These are phyloP conservation scores for Chymomyza amoena DNA, from an alignment of 2,888 invertebrate species.

Conservation along the genomic window DNA sequence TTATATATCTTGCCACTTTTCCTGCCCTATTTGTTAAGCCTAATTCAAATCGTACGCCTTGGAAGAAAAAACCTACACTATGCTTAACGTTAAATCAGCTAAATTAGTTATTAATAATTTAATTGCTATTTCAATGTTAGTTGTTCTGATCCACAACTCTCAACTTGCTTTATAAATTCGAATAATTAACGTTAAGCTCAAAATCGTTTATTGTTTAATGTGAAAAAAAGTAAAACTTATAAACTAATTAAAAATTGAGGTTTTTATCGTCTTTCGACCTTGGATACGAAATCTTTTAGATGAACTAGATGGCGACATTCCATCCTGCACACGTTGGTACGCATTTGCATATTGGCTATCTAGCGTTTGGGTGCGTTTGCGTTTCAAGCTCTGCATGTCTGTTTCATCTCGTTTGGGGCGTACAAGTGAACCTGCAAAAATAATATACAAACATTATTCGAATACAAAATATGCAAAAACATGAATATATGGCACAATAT, in stretches of 20 bases:
- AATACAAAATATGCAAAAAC: background rate
- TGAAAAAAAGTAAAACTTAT: background rate
- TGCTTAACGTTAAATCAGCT: too few relatives aligned
- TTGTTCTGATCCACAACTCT: too few relatives aligned
- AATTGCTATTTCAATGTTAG: too few relatives aligned
- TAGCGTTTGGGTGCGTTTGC: slow-evolving; percentile 72
- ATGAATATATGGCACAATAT: too few relatives aligned
- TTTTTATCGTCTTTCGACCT: slow-evolving; percentile 72
- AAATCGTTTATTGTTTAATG: background rate
- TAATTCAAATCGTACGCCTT: too few relatives aligned
- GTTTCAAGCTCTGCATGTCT: slow-evolving; percentile 58
- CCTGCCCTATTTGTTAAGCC: too few relatives aligned
- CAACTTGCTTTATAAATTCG: background rate
- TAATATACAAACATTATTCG: slow-evolving; percentile 4
- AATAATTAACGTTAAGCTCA: background rate
- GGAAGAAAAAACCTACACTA: too few relatives aligned
- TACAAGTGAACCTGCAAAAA: slow-evolving; percentile 68
- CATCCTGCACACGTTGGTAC: background rate
- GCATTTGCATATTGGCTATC: slow-evolving; percentile 51
- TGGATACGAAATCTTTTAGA: slow-evolving; percentile 77
- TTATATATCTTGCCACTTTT: too few relatives aligned
- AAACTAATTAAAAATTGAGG: slow-evolving; percentile 6
- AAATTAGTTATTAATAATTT: too few relatives aligned
- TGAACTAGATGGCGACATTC: slow-evolving; percentile 55
- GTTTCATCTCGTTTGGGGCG: slow-evolving; percentile 58